Percentiles rank a stretch among this genome's conserved stretches.
Conservation (phyloP, 1,140 invertebrate genomes). For the Atta texana region DNA sequence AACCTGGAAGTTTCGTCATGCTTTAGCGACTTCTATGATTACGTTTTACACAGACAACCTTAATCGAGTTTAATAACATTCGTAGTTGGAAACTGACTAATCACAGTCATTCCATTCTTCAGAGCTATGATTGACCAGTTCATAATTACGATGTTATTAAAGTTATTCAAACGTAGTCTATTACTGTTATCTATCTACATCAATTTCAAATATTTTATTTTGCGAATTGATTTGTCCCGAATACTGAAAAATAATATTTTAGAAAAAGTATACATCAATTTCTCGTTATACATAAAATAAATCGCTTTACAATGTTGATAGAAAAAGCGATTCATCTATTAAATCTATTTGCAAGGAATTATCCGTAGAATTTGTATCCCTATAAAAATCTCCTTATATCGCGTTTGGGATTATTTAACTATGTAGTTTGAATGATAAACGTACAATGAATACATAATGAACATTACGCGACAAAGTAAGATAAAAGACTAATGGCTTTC, state of each 20-base stretch:
- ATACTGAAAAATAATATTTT: neutral
- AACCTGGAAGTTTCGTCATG: slow-evolving; percentile 16
- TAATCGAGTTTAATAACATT: too few species aligned
- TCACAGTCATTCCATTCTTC: too few species aligned
- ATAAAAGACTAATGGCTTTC: slow-evolving; percentile 10
- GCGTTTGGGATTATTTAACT: neutral
- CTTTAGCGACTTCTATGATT: neutral
- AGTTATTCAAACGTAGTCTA: too few species aligned
- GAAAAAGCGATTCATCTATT: neutral
- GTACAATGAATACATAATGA: slow-evolving; percentile 34
- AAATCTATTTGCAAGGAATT: neutral
- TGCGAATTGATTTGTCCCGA: neutral
- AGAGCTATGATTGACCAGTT: too few species aligned
- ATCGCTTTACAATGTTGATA: neutral
- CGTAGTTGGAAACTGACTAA: too few species aligned
- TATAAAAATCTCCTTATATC: slow-evolving; percentile 19
- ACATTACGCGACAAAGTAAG: neutral
- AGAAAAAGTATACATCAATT: neutral
- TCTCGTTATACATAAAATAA: neutral
- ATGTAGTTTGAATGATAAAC: slow-evolving; percentile 11
- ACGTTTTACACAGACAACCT: too few species aligned
- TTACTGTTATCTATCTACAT: slow-evolving; percentile 18
- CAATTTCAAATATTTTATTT: slow-evolving; percentile 21
- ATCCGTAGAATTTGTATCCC: neutral
- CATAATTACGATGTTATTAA: too few species aligned